Conservation (phyloP, 2,797 vertebrate species). For the Linurgus olivaceus region DNA sequence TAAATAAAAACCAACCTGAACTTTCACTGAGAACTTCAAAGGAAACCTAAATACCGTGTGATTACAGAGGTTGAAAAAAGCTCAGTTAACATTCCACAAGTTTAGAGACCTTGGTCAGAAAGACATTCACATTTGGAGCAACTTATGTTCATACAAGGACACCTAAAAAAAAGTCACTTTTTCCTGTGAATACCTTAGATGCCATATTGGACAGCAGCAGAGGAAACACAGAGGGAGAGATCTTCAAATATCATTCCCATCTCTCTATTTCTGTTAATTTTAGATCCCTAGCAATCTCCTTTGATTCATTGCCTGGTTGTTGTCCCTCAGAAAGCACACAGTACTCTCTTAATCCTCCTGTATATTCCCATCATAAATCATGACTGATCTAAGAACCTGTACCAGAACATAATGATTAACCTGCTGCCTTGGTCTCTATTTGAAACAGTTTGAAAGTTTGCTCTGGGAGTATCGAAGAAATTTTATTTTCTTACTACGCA, state of each 20-base stretch:
- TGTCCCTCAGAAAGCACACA: not conserved
- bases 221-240: not conserved
- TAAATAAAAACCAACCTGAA: slow-evolving; percentile 61
- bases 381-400: not conserved
- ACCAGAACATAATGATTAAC: not conserved
- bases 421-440: not conserved
- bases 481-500: not conserved
- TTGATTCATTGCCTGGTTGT: not conserved
- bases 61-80: slow-evolving; percentile 14
- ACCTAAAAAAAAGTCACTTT: not conserved
- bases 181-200: not conserved
- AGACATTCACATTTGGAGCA: not conserved
- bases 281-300: not conserved
- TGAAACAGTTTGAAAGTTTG: not conserved
- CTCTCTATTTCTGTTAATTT: not conserved
- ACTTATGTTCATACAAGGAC: not conserved
- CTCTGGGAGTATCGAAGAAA: not conserved
- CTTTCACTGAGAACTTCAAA: slow-evolving; percentile 58
- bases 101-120: slow-evolving; percentile 25
- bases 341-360: not conserved
- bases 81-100: not conserved
- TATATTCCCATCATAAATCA: not conserved
- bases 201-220: not conserved
- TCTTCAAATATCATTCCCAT: not conserved
- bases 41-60: slow-evolving; percentile 21